A percentile compares a stretch with the other conserved stretches of the same genome.
phyloP scores from a whole-genome alignment of 2,888 invertebrate species.

The Phytoseiulus persimilis region DNA sequence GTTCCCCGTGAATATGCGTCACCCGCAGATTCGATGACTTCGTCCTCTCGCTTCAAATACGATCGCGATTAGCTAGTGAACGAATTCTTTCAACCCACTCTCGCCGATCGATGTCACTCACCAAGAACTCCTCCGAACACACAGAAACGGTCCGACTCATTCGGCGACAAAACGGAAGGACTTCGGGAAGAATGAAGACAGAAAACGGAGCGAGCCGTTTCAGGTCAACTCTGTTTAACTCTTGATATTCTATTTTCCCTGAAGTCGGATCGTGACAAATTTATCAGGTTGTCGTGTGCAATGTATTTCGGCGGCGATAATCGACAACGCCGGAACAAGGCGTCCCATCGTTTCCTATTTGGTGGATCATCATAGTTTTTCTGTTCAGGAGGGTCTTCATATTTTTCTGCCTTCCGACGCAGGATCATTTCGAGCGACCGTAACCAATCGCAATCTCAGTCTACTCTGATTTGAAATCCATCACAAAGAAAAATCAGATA shows the following conservation, averaged over 20 bases:
- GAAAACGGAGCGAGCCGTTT: background rate
- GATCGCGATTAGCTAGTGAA: background rate
- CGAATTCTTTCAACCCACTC: background rate
- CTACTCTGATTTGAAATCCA: too few relatives aligned
- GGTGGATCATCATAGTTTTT: background rate
- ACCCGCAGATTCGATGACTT: background rate
- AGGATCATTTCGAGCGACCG: too few relatives aligned
- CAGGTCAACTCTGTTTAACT: background rate
- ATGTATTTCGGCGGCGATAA: background rate
- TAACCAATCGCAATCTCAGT: too few relatives aligned
- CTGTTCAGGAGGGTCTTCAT: too few relatives aligned
- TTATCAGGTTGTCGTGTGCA: background rate
- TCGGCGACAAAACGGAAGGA: background rate
- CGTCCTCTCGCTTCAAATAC: background rate
- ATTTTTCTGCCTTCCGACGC: too few relatives aligned
- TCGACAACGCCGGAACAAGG: background rate
- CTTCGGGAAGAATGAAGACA: background rate
- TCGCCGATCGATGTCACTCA: background rate
- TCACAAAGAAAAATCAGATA: too few relatives aligned
- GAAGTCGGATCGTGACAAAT: background rate
- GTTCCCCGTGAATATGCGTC: background rate
- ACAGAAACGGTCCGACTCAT: background rate
- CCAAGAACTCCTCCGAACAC: too few relatives aligned
- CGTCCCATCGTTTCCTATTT: background rate
- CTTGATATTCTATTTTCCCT: background rate